These are phyloP conservation scores for Dromas ardeola DNA, from an alignment of 2,113 vertebrate species.

Conservation along the genomic window DNA sequence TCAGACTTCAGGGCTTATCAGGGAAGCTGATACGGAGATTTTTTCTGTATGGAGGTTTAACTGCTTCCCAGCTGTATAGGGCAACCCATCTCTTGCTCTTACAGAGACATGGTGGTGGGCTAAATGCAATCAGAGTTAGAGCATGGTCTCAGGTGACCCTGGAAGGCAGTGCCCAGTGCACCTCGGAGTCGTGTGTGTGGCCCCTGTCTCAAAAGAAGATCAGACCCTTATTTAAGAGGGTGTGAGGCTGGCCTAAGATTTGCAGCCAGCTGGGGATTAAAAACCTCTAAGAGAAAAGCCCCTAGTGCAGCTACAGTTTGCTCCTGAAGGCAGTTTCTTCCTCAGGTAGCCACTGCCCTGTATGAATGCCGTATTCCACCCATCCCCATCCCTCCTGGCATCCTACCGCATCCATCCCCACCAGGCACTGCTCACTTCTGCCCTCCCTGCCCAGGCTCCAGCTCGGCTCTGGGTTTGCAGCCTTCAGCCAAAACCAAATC, in stretches of 20 bases:
- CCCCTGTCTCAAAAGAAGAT: background rate
- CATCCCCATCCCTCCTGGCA: background rate
- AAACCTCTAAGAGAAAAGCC: background rate
- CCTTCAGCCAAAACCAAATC: background rate
- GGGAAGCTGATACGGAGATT: background rate
- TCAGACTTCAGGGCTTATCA: background rate
- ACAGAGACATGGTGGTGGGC: fast-evolving
- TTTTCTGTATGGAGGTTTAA: background rate
- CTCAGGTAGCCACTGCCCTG: background rate
- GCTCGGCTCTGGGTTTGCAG: background rate
- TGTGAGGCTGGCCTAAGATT: background rate
- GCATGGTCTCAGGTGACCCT: fast-evolving
- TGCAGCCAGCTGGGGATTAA: background rate
- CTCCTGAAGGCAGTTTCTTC: background rate
- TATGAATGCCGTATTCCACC: fast-evolving
- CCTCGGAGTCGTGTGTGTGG: fast-evolving
- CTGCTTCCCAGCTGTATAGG: background rate
- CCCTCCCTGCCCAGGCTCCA: background rate
- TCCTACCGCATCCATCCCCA: background rate
- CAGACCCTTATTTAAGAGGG: background rate
- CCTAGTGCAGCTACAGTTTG: background rate
- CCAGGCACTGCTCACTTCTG: background rate
- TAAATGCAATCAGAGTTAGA: background rate
- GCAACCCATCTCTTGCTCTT: fast-evolving
- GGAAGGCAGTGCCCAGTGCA: background rate